Evolutionary conservation across 2,888 invertebrate species (phyloP).

Genomic region (Argyresthia albistria): DNA sequence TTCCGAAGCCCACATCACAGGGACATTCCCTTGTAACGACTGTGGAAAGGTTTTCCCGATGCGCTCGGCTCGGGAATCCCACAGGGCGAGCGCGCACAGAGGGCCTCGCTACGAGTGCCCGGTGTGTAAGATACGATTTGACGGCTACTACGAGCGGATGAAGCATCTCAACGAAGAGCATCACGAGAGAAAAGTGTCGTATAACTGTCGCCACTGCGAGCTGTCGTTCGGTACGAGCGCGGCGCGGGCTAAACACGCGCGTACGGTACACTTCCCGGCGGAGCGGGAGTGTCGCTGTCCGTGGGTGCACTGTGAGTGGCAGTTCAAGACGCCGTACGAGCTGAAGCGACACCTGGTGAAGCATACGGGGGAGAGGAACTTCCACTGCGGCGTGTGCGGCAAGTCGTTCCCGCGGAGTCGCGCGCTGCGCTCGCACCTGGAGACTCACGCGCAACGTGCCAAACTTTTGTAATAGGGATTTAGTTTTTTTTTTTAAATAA

Average conservation of each 20-base stretch:
- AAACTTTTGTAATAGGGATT: no score
- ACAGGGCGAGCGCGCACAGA: conserved; percentile 49
- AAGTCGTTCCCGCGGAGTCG: conserved; percentile 44
- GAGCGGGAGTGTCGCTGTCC: conserved; percentile 35
- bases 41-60: conserved; percentile 45
- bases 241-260: conserved; percentile 42
- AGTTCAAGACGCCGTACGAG: conserved; percentile 50
- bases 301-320: conserved; percentile 46
- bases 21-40: conserved; percentile 49
- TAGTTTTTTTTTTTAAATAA: no score
- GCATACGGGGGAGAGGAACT: conserved; percentile 46
- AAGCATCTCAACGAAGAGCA: conserved; percentile 50
- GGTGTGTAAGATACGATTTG: conserved; percentile 47
- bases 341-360: conserved; percentile 50
- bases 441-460: conserved; percentile 35
- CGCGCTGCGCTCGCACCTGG: conserved; percentile 40
- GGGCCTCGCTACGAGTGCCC: conserved; percentile 55
- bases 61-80: conserved; percentile 50
- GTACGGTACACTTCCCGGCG: conserved; percentile 43
- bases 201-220: conserved; percentile 47
- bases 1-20: conserved; percentile 49
- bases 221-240: conserved; percentile 51
- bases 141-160: conserved; percentile 51
- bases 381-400: conserved; percentile 41
- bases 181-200: conserved; percentile 42